phyloP scores from a whole-genome alignment of 2,797 vertebrate genomes.

The Dermochelys coriacea region DNA sequence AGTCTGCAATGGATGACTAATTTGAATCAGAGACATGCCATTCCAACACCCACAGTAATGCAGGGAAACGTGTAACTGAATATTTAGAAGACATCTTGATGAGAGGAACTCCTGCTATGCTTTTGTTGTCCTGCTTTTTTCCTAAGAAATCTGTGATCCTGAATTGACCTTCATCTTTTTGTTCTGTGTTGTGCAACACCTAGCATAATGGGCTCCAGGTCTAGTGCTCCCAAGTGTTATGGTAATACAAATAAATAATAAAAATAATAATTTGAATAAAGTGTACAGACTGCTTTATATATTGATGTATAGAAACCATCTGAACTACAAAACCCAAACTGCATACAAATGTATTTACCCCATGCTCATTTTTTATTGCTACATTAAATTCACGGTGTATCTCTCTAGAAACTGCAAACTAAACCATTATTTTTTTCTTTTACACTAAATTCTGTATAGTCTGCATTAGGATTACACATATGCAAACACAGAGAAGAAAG shows the following conservation, averaged over 20 bases:
- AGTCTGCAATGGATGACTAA: not conserved
- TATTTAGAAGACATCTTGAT: not conserved
- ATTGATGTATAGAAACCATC: not conserved
- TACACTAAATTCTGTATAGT: not conserved
- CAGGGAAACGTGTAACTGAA: not conserved
- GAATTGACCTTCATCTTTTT: not conserved
- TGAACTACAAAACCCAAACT: not conserved
- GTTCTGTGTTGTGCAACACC: not conserved
- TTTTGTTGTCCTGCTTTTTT: not conserved
- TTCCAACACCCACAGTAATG: not conserved
- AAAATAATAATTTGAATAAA: not conserved
- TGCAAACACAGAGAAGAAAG: not conserved
- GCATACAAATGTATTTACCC: not conserved
- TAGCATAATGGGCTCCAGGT: not conserved
- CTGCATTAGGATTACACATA: not conserved
- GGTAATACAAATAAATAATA: not conserved
- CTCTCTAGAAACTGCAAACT: not conserved
- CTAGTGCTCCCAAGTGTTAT: not conserved
- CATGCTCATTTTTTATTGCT: not conserved
- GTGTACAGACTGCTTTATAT: not conserved
- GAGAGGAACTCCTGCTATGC: not conserved
- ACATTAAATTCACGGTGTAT: not conserved
- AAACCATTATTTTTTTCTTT: not conserved
- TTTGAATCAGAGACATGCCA: not conserved
- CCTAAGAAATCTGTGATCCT: not conserved